Percentiles rank a stretch among this genome's conserved stretches.
These are phyloP conservation scores for Pocota personata DNA, from an alignment of 2,888 invertebrate species.

Conservation along the genomic window DNA sequence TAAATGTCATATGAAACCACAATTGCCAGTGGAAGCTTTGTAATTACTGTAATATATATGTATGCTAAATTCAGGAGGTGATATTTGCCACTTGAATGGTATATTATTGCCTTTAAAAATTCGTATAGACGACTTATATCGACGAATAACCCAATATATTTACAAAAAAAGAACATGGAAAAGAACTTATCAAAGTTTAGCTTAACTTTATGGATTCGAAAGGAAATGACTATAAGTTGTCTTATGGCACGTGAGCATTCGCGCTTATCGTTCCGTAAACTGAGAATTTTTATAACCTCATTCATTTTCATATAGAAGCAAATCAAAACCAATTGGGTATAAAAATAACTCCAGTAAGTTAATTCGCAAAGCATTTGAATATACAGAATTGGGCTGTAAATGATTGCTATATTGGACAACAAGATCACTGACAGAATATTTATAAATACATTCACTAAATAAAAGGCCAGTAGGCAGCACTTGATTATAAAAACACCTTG, in stretches of 20 bases:
- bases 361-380: neutral
- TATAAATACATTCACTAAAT: neutral
- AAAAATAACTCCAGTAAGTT: neutral
- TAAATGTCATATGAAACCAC: neutral
- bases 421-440: neutral
- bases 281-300: neutral
- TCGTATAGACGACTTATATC: neutral
- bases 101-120: neutral
- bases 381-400: neutral
- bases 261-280: neutral
- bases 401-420: neutral
- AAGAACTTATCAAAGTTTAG: neutral
- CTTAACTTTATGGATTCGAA: slow-evolving; percentile 5
- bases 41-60: neutral
- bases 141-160: neutral
- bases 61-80: no score
- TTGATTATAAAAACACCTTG: neutral
- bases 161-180: neutral
- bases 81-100: neutral
- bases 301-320: slow-evolving; percentile 2
- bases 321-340: neutral
- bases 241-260: neutral
- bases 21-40: neutral
- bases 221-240: neutral
- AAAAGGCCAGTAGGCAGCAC: neutral